Evolutionary conservation across 2,888 invertebrate species (phyloP).

Genomic region (Sesia bembeciformis): DNA sequence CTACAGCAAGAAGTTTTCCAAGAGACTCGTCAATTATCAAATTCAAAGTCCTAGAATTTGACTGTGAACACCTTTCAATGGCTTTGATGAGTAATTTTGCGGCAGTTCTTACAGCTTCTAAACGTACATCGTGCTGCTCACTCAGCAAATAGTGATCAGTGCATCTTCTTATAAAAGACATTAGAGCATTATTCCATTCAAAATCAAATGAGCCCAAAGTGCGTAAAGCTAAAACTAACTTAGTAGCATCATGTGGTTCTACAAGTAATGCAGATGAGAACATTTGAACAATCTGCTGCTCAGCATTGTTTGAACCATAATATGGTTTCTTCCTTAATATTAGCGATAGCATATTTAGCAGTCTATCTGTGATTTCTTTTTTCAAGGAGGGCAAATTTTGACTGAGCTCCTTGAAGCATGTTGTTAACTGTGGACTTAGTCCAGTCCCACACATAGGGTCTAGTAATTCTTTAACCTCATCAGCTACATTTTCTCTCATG

Average conservation of each 20-base stretch:
- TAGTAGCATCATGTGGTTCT: slow-evolving; percentile 84
- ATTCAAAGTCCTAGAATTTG: slow-evolving; percentile 87
- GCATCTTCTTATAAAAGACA: slow-evolving; percentile 94
- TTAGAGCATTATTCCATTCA: slow-evolving; percentile 88
- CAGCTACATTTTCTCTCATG: slow-evolving; percentile 83
- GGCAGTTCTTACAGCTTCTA: slow-evolving; percentile 96
- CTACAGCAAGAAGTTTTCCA: slow-evolving; percentile 91
- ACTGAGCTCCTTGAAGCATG: slow-evolving; percentile 92
- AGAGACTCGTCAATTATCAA: slow-evolving; percentile 94
- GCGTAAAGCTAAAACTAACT: slow-evolving; percentile 91
- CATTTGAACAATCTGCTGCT: slow-evolving; percentile 54
- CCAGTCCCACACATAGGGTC: slow-evolving; percentile 95
- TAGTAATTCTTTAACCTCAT: slow-evolving; percentile 87
- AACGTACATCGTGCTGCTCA: slow-evolving; percentile 89
- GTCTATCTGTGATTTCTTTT: slow-evolving; percentile 92
- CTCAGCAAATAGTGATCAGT: slow-evolving; percentile 93
- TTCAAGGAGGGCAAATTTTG: slow-evolving; percentile 91
- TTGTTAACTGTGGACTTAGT: slow-evolving; percentile 90
- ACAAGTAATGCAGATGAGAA: slow-evolving; percentile 53
- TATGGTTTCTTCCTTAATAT: slow-evolving; percentile 91
- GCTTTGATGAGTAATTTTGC: slow-evolving; percentile 90
- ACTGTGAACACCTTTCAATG: slow-evolving; percentile 77
- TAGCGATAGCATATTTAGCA: slow-evolving; percentile 92
- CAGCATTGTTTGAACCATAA: slow-evolving; percentile 75
- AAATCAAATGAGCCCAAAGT: slow-evolving; percentile 95